Evolutionary conservation across 2,888 invertebrate species (phyloP), one percentile per base, ranked within the genome.

Genomic region (Troides oblongomaculatus): DNA sequence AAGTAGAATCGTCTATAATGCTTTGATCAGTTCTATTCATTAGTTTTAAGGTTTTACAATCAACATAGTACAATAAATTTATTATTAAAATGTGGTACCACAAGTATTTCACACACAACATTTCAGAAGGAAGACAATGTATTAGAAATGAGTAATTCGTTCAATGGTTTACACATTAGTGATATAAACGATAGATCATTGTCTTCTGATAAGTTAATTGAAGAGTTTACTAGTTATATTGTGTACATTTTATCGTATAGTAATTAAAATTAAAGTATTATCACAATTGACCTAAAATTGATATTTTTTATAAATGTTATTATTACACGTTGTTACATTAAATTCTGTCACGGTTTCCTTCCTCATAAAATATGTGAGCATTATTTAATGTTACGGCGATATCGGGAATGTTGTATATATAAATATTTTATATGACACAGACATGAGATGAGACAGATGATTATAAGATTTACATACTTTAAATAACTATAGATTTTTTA

Each of bases 1-100:
- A 81, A 43, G 78, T 78, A 21, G 90, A 87, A 73, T 91, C 91
- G 75, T 91, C 90, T 58, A 86, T 76, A 70, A 89, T 76, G 67
- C 78, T 80, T 2, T 73, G 68, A 75, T 82, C 76, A 0, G 84
- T 84, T 72, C 72, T 76, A 43, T 5, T 21, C 12, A 21, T 23
- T 8, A 58, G 5, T 62, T 17, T 46, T 6, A 43, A 56, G 12
- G 64, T 25, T 10, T 12, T 46, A 6, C 43, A 66, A n/a, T 46
- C 3, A 46, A 64, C 61, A 36, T 30, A 43, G 23, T 64, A 18
- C 10, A 39, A 56, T n/a, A 43, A 25, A 60, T n/a, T 18, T 17
- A 60, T 57, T 43, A 62, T 30, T n/a, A 66, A 36, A n/a, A 66
- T 17, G 18, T 36, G 23, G 17, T 60, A 57, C 3, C 14, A n/a